Conservation (phyloP, 2,797 vertebrate genomes). For the Onychomys arenicola region DNA sequence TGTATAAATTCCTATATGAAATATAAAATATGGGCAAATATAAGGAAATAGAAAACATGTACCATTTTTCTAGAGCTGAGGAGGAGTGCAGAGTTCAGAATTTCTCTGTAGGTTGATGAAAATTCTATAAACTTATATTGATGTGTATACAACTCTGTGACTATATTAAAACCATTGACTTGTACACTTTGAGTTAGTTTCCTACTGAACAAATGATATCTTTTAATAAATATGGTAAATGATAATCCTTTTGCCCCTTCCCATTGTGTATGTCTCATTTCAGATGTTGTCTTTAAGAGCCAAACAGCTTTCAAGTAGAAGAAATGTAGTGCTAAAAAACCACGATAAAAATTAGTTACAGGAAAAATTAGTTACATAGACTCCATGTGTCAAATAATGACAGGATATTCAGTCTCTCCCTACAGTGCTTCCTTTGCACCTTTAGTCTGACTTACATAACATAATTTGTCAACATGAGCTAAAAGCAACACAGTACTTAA, state of each 20-base stretch:
- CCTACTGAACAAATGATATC: neutral
- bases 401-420: neutral
- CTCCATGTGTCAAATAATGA: neutral
- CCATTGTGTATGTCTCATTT: neutral
- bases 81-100: neutral
- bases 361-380: neutral
- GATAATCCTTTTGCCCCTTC: neutral
- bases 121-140: neutral
- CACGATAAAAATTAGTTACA: neutral
- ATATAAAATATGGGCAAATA: neutral
- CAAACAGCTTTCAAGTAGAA: neutral
- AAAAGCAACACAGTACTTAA: neutral
- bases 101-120: neutral
- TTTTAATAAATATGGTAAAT: slow-evolving; percentile 12
- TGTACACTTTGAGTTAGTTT: neutral
- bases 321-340: neutral
- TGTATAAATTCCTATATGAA: neutral
- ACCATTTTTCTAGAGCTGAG: neutral
- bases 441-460: neutral
- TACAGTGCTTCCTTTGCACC: neutral
- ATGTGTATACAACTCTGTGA: neutral
- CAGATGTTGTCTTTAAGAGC: neutral
- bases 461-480: neutral
- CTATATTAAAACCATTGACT: neutral
- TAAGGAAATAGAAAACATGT: neutral